Evolutionary conservation across 2,797 vertebrate genomes (phyloP), one percentile per base, ranked within the genome.

Genomic region (Sylvia borin): DNA sequence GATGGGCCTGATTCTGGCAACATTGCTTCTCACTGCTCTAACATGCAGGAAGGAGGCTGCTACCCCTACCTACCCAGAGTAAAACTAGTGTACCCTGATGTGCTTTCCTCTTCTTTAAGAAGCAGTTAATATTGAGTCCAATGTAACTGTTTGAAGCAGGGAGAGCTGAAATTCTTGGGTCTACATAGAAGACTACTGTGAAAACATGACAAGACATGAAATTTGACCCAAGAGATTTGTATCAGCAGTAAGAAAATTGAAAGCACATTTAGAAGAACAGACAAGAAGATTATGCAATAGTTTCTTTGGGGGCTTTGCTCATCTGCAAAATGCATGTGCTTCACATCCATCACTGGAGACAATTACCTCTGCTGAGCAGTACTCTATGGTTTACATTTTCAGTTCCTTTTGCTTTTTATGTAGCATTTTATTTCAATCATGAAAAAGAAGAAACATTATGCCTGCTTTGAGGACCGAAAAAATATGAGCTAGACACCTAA

Each of bases 201-300:
- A 86, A 93, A 90, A 90, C 61, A 92, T 34, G 88, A 91, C 92
- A 90, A 95, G 92, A 90, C 80, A 92, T 1, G 14, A 76, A 92
- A 93, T 80, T 82, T 74, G 77, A 91, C 84, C 51, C 74, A 71
- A 60, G 71, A 82, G 84, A 92, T 93, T 93, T 87, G 50, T 91
- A 95, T 85, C 90, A 91, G 53, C 77, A 89, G 53, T 29, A 87
- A 8, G 14, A 87, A 96, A 95, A 96, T 80, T 70, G 74, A 93
- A 96, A 97, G 60, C 92, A 94, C 57, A 65, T 94, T 94, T 87
- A 57, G 64, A 90, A 81, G 70, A 88, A 89, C n/a, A 85, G 70
- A 88, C 74, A 76, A 84, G 70, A 88, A 92, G 38, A 70, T 87
- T 82, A 61, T 36, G 42, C 74, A 82, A 79, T 72, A 31, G 21